phyloP scores from a whole-genome alignment of 2,797 vertebrate species.

The Chromis chromis region DNA sequence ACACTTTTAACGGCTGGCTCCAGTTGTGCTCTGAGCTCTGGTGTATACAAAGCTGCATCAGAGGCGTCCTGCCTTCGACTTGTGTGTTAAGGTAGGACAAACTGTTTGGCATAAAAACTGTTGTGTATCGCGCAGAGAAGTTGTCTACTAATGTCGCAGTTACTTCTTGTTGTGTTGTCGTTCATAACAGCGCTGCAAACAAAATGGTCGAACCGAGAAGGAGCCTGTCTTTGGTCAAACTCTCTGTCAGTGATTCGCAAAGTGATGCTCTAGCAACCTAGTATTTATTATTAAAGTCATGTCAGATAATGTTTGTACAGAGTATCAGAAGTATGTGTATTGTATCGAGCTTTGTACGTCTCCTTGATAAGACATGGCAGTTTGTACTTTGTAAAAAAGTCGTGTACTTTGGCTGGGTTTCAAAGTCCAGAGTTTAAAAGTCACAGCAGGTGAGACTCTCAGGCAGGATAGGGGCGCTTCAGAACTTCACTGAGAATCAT shows the following conservation, averaged over 20 bases:
- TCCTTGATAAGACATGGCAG: neutral
- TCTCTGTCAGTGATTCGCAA: neutral
- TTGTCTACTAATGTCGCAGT: no score
- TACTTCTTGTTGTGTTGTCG: neutral
- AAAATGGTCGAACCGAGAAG: neutral
- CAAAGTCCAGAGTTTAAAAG: slow-evolving; percentile 34
- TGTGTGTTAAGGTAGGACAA: neutral
- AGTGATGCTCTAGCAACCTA: no score
- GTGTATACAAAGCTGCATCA: neutral
- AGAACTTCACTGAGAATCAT: neutral
- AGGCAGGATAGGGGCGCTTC: neutral
- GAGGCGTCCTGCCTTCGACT: neutral
- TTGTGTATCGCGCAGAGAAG: neutral
- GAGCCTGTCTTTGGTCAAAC: neutral
- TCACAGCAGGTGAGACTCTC: neutral
- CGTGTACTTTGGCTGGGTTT: neutral
- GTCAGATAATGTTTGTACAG: neutral
- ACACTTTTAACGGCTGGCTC: neutral
- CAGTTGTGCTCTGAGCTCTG: neutral
- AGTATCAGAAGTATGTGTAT: neutral
- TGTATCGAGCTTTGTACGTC: neutral
- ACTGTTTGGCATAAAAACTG: neutral
- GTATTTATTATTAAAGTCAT: neutral
- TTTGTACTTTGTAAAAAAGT: slow-evolving; percentile 9
- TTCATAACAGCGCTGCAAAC: no score